These are phyloP conservation scores for Pyrgilauda ruficollis DNA, from an alignment of 2,113 vertebrate species.

Conservation along the genomic window DNA sequence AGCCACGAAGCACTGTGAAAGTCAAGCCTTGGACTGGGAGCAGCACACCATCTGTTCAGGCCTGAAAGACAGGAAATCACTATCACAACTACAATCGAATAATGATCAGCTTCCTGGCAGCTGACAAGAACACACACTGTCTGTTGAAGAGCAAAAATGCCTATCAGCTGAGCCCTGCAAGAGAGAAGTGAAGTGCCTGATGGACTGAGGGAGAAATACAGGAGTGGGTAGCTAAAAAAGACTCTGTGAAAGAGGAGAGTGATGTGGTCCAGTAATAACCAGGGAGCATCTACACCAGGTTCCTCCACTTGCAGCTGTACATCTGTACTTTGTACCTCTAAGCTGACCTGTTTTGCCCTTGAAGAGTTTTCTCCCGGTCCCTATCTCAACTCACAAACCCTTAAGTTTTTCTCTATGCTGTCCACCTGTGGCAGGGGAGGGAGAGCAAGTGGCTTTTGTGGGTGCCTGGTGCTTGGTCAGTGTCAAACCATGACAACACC, in stretches of 20 bases:
- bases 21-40: conserved; percentile 10
- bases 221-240: not conserved
- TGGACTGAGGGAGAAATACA: not conserved
- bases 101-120: conserved; percentile 14
- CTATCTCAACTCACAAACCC: not conserved
- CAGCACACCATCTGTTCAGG: conserved; percentile 29
- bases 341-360: not conserved
- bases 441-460: not conserved
- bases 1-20: not conserved
- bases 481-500: not conserved
- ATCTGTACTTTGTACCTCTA: not conserved
- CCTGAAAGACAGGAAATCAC: conserved; percentile 23
- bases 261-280: not conserved
- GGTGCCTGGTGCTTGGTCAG: not conserved
- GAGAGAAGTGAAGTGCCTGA: not conserved
- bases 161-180: conserved; percentile 5
- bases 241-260: not conserved
- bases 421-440: not conserved
- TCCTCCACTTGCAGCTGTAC: not conserved
- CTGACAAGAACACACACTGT: not conserved
- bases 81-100: conserved; percentile 5
- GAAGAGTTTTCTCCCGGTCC: not conserved
- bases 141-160: not conserved
- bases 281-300: not conserved
- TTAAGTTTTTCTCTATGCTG: not conserved